Conservation (phyloP, 2,888 invertebrate species). For the Lasioglossum calceatum region DNA sequence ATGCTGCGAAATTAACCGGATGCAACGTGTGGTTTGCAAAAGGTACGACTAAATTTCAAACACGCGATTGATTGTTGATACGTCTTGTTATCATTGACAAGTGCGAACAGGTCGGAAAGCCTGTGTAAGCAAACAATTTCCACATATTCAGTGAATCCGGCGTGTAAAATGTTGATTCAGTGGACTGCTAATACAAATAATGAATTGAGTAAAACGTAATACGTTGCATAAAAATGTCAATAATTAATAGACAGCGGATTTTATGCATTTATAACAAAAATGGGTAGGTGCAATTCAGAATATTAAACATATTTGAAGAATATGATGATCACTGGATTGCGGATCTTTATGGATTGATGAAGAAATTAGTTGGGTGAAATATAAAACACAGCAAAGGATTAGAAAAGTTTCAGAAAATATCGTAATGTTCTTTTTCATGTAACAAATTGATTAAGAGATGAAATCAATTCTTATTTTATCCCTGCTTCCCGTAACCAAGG, state of each 20-base stretch:
- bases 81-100: neutral
- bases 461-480: too few species aligned
- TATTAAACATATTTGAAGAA: too few species aligned
- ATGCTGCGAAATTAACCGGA: conserved; percentile 12
- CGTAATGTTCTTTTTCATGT: too few species aligned
- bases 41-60: neutral
- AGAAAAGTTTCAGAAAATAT: too few species aligned
- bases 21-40: neutral
- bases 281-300: too few species aligned
- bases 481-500: too few species aligned
- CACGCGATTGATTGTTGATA: neutral
- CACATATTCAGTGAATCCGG: neutral
- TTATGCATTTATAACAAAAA: too few species aligned
- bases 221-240: neutral
- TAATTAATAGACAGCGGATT: neutral
- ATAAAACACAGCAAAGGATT: too few species aligned
- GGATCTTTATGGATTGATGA: too few species aligned
- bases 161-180: neutral
- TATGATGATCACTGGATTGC: too few species aligned
- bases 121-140: neutral
- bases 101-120: neutral
- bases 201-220: neutral
- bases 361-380: too few species aligned
- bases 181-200: neutral
- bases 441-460: too few species aligned